Conservation (phyloP, 2,888 invertebrate genomes). For the Ganaspis brasiliensis region DNA sequence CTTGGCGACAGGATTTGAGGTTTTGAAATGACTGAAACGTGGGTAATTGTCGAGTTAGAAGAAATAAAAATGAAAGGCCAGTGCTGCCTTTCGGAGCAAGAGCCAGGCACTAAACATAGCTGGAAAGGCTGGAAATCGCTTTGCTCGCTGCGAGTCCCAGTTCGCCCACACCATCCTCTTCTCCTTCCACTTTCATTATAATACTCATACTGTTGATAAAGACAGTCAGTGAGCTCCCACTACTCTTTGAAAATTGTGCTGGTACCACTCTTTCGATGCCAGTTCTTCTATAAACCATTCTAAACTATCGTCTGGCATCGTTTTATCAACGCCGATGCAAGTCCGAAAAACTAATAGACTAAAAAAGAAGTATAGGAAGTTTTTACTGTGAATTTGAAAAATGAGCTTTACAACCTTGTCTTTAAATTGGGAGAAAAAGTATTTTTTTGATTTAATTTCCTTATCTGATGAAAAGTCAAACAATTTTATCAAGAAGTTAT, state of each 20-base stretch:
- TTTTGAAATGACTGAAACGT: neutral
- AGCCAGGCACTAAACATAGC: neutral
- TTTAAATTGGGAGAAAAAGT: no score
- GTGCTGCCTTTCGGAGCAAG: neutral
- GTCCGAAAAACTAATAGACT: no score
- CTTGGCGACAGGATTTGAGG: neutral
- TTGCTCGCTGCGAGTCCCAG: neutral
- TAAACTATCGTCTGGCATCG: no score
- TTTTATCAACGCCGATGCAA: no score
- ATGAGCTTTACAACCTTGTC: no score
- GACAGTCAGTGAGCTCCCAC: neutral
- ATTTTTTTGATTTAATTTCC: no score
- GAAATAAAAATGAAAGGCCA: neutral
- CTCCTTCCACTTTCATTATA: constrained; percentile 5
- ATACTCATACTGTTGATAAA: neutral
- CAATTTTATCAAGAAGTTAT: no score
- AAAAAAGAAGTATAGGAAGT: no score
- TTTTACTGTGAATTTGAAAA: no score
- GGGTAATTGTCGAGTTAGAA: neutral
- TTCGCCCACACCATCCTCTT: constrained; percentile 22
- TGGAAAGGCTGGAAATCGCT: neutral
- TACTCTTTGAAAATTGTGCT: neutral
- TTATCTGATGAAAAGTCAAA: no score
- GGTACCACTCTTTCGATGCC: no score
- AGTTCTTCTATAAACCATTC: no score